Evolutionary conservation across 1,140 invertebrate genomes (phyloP).

Genomic region (Drosophila arawakana): DNA sequence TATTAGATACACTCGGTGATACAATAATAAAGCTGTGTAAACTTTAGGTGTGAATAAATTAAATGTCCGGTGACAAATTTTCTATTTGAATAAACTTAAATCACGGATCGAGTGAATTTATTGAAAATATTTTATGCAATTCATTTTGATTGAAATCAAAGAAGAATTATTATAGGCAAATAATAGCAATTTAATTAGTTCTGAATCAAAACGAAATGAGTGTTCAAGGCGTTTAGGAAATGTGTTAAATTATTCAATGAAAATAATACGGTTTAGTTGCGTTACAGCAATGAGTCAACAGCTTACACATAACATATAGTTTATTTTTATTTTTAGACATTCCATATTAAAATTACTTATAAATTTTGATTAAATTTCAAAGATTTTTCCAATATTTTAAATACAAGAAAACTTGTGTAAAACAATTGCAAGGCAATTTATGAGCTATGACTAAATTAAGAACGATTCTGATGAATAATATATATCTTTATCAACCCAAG

Average conservation of each 20-base stretch:
- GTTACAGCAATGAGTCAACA: too few relatives aligned
- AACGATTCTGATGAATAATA: not conserved
- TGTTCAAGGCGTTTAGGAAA: too few relatives aligned
- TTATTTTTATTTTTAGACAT: too few relatives aligned
- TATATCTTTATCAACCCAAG: not conserved
- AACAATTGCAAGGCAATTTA: too few relatives aligned
- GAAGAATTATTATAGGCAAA: not conserved
- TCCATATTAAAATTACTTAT: too few relatives aligned
- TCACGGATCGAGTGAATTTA: not conserved
- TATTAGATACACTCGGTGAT: conserved; percentile 28
- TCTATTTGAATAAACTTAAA: not conserved
- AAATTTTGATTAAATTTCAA: too few relatives aligned
- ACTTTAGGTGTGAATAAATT: conserved; percentile 28
- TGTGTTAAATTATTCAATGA: too few relatives aligned
- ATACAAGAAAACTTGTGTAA: too few relatives aligned
- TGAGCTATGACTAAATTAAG: not conserved
- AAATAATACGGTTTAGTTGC: too few relatives aligned
- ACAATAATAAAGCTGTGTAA: conserved; percentile 4
- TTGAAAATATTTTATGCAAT: not conserved
- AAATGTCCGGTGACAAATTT: conserved; percentile 26
- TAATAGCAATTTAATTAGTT: not conserved
- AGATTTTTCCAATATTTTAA: too few relatives aligned
- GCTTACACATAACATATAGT: too few relatives aligned
- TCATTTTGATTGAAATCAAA: conserved; percentile 5
- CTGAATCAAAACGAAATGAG: not conserved